Percentiles rank a stretch among this genome's conserved stretches.
Evolutionary conservation across 2,113 vertebrate species (phyloP).

Genomic region (Phodopus roborovskii): DNA sequence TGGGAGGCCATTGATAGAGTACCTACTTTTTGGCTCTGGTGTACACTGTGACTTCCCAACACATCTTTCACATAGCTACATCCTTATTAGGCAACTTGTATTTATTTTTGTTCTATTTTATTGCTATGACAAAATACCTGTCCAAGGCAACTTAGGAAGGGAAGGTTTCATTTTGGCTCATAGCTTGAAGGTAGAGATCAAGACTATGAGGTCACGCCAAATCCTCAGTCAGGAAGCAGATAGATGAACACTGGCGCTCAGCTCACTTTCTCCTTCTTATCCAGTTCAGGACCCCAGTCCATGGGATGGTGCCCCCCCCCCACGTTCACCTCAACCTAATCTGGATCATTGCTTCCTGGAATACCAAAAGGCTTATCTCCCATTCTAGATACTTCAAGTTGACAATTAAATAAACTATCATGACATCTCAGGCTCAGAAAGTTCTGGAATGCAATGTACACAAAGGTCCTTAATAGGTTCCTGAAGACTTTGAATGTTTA

Average conservation of each 20-base stretch:
- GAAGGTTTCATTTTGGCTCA: background rate
- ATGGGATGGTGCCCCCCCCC: background rate
- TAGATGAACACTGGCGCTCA: background rate
- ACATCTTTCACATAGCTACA: rapidly evolving
- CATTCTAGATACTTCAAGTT: background rate
- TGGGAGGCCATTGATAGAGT: rapidly evolving
- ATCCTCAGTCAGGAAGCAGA: background rate
- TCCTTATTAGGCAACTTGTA: background rate
- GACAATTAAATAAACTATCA: background rate
- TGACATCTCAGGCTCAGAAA: background rate
- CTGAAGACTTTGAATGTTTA: background rate
- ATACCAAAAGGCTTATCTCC: background rate
- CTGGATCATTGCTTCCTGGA: background rate
- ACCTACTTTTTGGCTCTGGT: rapidly evolving
- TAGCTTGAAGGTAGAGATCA: background rate
- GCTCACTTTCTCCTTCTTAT: background rate
- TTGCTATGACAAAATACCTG: background rate
- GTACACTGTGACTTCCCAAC: rapidly evolving
- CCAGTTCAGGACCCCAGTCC: background rate
- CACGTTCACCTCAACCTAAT: background rate
- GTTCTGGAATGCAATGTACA: background rate
- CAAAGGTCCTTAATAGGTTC: rapidly evolving
- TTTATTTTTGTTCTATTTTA: background rate
- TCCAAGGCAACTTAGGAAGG: background rate
- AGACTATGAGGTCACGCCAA: background rate